Base-by-base conservation (phyloP, 2,113 vertebrate species). In the Neogobius melanostomus region DNA sequence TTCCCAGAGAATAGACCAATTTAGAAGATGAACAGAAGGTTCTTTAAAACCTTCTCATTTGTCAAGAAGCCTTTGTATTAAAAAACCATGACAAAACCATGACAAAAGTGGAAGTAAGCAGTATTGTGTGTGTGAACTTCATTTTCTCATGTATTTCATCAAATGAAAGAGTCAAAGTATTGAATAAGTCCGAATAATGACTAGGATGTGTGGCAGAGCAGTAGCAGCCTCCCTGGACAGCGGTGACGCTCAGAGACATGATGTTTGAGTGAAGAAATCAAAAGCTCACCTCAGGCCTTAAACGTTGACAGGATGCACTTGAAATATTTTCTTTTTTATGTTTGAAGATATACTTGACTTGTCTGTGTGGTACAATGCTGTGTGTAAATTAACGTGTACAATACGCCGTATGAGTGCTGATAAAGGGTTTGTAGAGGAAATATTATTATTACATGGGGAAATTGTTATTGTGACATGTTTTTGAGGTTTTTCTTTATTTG, bases 201-300 rank as follows among this genome's bases (percentile, higher is more conserved):
- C 11, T 54, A 54, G 15, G 7, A 28, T 28, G 53, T 56, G 17
- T 2, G 4, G 28, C 28, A 36, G 28, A 36, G 28, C 28, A 59
- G 57, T 52, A 74, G 75, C 54, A 57, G 82, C 78, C 79, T 82
- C 62, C 70, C 54, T 73, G 68, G 76, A 62, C 61, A 63, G 71
- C 59, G 42, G 16, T 28, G 69, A 49, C 54, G 28, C 28, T 36
- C 28, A 36, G 66, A 57, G 57, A 73, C 69, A 64, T 36, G 28
- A 36, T 36, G 28, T 53, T 45, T 64, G 71, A 80, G 82, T 84
- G 42, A 76, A 82, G 82, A 77, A 87, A 86, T 89, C 80, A 83
- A 86, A 36, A 85, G 82, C 86, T 86, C 87, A 91, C 86, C 86
- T 89, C 87, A 89, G 86, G 90, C 87, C 88, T 91, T 91, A 89